Conservation (phyloP, 2,888 invertebrate species). For the Heliconius erato region DNA sequence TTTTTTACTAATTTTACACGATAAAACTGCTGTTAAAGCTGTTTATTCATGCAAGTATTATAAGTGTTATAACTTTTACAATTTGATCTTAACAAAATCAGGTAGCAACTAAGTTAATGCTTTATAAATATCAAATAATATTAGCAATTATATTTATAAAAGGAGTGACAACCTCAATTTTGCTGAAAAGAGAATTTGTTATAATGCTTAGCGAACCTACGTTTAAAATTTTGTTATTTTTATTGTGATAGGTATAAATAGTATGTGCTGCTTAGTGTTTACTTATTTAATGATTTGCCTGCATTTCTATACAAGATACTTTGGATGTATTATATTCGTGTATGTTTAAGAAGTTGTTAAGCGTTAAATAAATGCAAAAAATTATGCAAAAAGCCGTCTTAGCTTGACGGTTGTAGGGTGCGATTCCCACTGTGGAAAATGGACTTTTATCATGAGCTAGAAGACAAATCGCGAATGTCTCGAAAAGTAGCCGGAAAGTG, state of each 20-base stretch:
- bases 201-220: background rate
- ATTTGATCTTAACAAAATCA: background rate
- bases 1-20: too few relatives aligned
- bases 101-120: background rate
- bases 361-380: too few relatives aligned
- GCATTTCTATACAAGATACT: background rate
- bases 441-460: too few relatives aligned
- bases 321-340: too few relatives aligned
- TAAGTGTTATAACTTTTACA: background rate
- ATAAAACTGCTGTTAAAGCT: too few relatives aligned
- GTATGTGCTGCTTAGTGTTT: background rate
- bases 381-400: too few relatives aligned
- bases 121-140: background rate
- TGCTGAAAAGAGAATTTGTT: background rate
- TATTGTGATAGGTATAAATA: too few relatives aligned
- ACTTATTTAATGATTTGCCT: background rate
- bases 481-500: background rate
- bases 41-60: background rate
- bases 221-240: background rate
- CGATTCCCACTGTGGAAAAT: too few relatives aligned
- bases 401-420: too few relatives aligned
- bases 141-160: background rate
- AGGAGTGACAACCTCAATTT: background rate
- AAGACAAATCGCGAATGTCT: background rate
- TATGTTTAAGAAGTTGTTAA: too few relatives aligned